Conservation (phyloP, 2,888 invertebrate species). For the Polydrusus cervinus region DNA sequence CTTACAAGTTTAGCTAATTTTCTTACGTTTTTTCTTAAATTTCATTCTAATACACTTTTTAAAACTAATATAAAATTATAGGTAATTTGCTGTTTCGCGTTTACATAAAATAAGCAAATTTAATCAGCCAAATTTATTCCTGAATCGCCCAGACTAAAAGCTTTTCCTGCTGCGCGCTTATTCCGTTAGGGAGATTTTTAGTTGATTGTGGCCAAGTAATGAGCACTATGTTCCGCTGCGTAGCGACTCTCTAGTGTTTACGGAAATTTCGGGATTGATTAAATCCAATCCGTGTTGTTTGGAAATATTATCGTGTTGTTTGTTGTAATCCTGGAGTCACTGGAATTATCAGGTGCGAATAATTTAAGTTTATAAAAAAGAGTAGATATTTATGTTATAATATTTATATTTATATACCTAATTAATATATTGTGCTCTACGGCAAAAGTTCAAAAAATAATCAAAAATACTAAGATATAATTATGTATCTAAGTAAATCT, state of each 20-base stretch:
- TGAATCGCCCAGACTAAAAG: constrained; percentile 19
- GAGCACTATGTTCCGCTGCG: constrained; percentile 21
- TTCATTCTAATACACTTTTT: neutral
- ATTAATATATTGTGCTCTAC: no score
- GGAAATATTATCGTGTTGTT: constrained; percentile 13
- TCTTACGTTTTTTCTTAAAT: neutral
- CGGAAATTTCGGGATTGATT: constrained; percentile 16
- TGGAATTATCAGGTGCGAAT: constrained; percentile 31
- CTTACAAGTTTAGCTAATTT: neutral
- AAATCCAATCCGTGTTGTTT: neutral
- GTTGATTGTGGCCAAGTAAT: constrained; percentile 26
- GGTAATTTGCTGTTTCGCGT: no score
- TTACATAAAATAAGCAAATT: no score
- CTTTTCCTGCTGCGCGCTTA: constrained; percentile 23
- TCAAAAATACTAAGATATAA: no score
- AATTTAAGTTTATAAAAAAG: neutral
- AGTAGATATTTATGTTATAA: neutral
- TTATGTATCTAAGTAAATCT: no score
- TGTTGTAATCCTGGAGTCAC: constrained; percentile 37
- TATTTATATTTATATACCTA: no score
- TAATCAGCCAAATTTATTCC: neutral
- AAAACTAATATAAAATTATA: no score
- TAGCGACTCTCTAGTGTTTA: constrained; percentile 19
- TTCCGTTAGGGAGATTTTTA: constrained; percentile 30
- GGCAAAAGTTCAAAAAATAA: no score